phyloP scores from a whole-genome alignment of 2,113 vertebrate species.

The Acinonyx jubatus region DNA sequence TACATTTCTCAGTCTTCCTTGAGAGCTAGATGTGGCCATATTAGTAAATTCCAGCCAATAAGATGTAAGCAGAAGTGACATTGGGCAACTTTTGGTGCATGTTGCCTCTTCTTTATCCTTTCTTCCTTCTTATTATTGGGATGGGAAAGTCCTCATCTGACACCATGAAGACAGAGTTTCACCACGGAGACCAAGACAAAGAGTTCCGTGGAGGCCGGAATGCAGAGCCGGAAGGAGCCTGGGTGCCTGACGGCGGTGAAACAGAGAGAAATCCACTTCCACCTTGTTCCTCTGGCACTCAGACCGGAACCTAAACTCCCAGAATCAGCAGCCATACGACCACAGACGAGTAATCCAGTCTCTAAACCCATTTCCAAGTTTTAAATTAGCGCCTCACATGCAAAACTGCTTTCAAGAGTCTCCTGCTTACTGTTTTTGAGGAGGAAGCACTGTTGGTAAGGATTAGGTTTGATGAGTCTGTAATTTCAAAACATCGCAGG shows the following conservation, averaged over 20 bases:
- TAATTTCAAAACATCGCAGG: background rate
- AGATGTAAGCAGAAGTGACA: background rate
- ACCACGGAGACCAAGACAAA: background rate
- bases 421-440: background rate
- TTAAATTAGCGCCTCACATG: background rate
- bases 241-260: background rate
- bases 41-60: background rate
- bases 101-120: background rate
- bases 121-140: background rate
- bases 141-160: background rate
- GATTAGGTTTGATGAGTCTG: background rate
- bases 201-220: background rate
- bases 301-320: background rate
- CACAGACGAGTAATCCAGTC: background rate
- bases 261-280: background rate
- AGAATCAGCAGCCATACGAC: background rate
- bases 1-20: background rate
- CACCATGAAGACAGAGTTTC: background rate
- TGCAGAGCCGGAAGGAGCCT: background rate
- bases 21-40: background rate
- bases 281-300: background rate
- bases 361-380: background rate
- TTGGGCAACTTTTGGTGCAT: background rate
- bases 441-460: background rate
- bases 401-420: background rate